Conservation (phyloP, 2,888 invertebrate genomes). For the Thecocarcelia acutangulata region DNA sequence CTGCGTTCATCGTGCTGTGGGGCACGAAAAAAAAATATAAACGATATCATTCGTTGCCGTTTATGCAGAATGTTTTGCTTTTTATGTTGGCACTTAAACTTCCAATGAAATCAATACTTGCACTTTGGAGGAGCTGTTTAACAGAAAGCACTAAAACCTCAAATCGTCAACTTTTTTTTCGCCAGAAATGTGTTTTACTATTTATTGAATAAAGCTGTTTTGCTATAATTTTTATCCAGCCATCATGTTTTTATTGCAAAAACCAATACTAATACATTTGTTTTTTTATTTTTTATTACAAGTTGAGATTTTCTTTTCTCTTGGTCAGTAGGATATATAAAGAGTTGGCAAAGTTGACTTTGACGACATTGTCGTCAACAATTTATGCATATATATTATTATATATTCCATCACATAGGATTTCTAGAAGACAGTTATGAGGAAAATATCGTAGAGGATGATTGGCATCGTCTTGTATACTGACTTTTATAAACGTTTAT, state of each 20-base stretch:
- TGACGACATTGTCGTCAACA: too few relatives aligned
- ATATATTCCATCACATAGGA: too few relatives aligned
- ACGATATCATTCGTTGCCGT: slow-evolving; percentile 9
- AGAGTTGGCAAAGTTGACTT: too few relatives aligned
- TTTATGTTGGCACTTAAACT: slow-evolving; percentile 21
- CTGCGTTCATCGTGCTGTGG: slow-evolving; percentile 34
- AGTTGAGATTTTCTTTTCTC: slow-evolving; percentile 49
- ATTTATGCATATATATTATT: too few relatives aligned
- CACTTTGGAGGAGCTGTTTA: slow-evolving; percentile 42
- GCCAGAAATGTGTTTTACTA: slow-evolving; percentile 58
- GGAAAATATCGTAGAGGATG: too few relatives aligned
- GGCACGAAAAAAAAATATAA: slow-evolving; percentile 20
- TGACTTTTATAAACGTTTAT: too few relatives aligned
- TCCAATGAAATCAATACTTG: slow-evolving; percentile 54
- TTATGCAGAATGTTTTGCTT: slow-evolving; percentile 28
- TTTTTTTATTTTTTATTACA: too few relatives aligned
- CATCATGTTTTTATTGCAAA: background rate
- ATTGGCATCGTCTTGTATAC: too few relatives aligned
- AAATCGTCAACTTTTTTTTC: slow-evolving; percentile 33
- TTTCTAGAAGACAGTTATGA: too few relatives aligned
- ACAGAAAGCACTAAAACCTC: slow-evolving; percentile 29
- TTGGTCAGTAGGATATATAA: too few relatives aligned
- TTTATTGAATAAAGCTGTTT: slow-evolving; percentile 66
- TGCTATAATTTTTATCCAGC: slow-evolving; percentile 49
- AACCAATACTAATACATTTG: too few relatives aligned